Evolutionary conservation across 92 coral and sea anemone genomes (phyloP).

Genomic region (Nematostella vectensis): DNA sequence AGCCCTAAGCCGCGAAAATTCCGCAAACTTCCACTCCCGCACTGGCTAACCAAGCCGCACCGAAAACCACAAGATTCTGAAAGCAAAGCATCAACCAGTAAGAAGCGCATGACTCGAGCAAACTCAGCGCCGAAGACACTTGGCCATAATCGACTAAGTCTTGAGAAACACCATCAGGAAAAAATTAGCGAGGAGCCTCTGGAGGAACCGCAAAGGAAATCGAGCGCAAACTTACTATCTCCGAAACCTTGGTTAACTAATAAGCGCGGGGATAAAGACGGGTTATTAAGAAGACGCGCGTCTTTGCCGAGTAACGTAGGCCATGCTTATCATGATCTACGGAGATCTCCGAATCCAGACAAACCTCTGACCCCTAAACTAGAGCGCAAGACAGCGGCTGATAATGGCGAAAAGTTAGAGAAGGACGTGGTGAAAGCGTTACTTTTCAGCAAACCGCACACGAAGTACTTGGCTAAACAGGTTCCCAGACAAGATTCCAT

Average conservation of each 20-base stretch:
- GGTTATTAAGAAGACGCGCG: slow-evolving; percentile 13
- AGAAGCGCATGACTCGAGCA: slow-evolving; percentile 43
- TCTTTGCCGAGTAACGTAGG: slow-evolving; percentile 26
- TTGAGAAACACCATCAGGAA: neutral
- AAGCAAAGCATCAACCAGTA: slow-evolving; percentile 8
- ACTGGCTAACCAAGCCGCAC: slow-evolving; percentile 70
- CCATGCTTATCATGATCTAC: slow-evolving; percentile 5
- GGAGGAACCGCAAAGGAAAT: neutral
- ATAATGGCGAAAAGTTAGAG: slow-evolving; percentile 11
- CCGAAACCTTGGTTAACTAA: neutral
- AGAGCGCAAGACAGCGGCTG: slow-evolving; percentile 6
- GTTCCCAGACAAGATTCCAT: neutral
- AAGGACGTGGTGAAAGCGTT: slow-evolving; percentile 31
- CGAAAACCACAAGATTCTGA: slow-evolving; percentile 16
- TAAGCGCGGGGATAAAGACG: too few species aligned
- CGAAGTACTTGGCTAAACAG: neutral
- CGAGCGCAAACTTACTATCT: neutral
- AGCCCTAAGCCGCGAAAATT: slow-evolving; percentile 36
- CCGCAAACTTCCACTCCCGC: slow-evolving; percentile 59
- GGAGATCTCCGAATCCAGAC: neutral
- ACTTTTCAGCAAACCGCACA: slow-evolving; percentile 13
- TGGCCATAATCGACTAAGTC: slow-evolving; percentile 10
- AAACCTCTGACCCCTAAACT: slow-evolving; percentile 21
- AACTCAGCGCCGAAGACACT: slow-evolving; percentile 77
- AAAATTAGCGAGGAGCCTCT: neutral